phyloP scores from a whole-genome alignment of 2,113 vertebrate species.

The Apteryx owenii region DNA sequence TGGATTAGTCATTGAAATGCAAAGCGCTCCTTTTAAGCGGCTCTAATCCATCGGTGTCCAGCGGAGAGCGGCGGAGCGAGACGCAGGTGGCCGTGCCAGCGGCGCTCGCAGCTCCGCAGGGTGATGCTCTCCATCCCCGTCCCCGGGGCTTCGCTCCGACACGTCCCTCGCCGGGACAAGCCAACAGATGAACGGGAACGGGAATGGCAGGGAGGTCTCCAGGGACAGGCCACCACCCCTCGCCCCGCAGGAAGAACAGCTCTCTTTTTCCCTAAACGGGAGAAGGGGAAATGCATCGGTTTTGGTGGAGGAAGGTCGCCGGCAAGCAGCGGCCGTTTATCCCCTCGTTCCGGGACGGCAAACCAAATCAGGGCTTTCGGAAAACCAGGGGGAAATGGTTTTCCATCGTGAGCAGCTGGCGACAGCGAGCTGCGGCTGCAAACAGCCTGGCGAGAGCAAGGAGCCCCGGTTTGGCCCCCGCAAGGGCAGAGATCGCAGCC shows the following conservation, averaged over 20 bases:
- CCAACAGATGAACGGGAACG: rapidly evolving
- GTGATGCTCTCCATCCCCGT: rapidly evolving
- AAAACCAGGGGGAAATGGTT: neutral
- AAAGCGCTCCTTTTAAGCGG: neutral
- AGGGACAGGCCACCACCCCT: too few species aligned
- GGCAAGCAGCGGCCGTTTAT: neutral
- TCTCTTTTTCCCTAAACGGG: neutral
- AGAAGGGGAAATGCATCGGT: rapidly evolving
- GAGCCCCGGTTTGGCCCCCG: neutral
- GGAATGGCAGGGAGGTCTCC: neutral
- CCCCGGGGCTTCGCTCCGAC: neutral
- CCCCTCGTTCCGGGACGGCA: neutral
- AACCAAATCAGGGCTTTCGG: neutral
- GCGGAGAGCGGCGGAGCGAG: neutral
- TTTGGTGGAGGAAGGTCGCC: neutral
- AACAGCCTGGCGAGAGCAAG: neutral
- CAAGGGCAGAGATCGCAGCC: neutral
- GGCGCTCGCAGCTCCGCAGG: neutral
- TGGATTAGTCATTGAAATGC: neutral
- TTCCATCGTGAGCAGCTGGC: neutral
- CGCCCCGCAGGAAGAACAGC: too few species aligned
- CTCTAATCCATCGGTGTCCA: neutral
- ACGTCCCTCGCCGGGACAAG: rapidly evolving
- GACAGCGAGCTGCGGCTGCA: neutral
- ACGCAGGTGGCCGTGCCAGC: rapidly evolving